These are phyloP conservation scores for Leptestheria dahalacensis DNA, from an alignment of 1,140 invertebrate genomes.

Conservation along the genomic window DNA sequence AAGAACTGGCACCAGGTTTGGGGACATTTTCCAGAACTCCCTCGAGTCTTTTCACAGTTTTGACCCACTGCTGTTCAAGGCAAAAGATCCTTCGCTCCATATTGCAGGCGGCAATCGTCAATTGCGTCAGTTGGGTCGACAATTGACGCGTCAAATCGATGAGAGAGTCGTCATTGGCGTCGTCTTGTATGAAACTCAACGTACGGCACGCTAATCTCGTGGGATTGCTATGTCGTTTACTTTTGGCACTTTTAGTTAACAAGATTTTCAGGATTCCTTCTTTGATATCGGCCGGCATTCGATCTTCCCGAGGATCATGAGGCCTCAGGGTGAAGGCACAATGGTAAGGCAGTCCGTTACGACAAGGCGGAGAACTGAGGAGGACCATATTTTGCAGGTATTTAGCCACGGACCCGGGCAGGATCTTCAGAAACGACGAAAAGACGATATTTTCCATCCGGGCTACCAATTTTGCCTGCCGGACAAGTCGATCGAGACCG, in stretches of 20 bases:
- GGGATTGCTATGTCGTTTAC: neutral
- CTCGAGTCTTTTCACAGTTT: neutral
- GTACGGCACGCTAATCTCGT: neutral
- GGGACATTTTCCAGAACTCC: neutral
- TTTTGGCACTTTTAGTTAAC: neutral
- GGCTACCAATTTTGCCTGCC: constrained; percentile 59
- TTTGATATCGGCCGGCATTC: constrained; percentile 55
- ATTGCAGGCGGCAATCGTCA: neutral
- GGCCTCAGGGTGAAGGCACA: constrained; percentile 52
- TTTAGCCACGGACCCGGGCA: constrained; percentile 44
- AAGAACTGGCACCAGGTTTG: neutral
- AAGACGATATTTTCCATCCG: constrained; percentile 66
- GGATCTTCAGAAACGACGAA: constrained; percentile 46
- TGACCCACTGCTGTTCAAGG: neutral
- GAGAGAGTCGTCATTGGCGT: neutral
- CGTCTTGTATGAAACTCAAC: neutral
- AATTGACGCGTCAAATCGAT: neutral
- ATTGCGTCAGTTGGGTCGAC: neutral
- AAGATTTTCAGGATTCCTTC: constrained; percentile 24
- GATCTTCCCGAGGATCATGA: constrained; percentile 59
- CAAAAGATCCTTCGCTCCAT: neutral
- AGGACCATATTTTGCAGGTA: constrained; percentile 49
- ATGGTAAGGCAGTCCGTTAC: no score
- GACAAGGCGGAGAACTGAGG: no score
- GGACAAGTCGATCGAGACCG: constrained; percentile 56